Evolutionary conservation across 1,140 invertebrate species (phyloP), one percentile per base, ranked within the genome.

Genomic region (Scaptomyza graminum): DNA sequence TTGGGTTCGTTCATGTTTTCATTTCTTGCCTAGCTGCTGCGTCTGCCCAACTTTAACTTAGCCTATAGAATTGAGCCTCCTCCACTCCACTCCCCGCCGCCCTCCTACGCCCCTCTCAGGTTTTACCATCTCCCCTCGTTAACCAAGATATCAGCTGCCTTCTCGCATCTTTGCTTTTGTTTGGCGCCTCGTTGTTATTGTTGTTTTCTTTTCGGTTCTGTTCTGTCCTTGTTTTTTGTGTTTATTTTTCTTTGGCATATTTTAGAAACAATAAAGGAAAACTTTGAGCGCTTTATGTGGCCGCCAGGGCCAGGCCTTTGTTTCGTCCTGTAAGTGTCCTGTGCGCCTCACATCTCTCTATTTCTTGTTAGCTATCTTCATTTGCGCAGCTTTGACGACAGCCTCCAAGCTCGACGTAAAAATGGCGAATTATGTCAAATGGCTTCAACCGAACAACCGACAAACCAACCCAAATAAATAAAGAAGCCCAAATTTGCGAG

Each of bases 221-320:
- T 41, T 41, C 7, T 34, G 31, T 34, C 31, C 6, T 34, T 51
- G 22, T 62, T 63, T 55, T 81, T 79, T 87, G 82, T 31, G 28
- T 85, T 85, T 80, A 81, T 87, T 85, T 81, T 85, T 66, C 69
- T 81, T 84, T 84, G 75, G 81, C 81, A 84, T 82, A 84, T 84
- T 84, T 85, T 85, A 68, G 82, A 87, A 85, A 81, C 82, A 85
- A 85, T 87, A 85, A 85, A 85, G 74, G 74, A 77, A 87, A 85
- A 85, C 77, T 85, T 84, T 81, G 77, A 75, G 74, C 83, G 68
- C 73, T 84, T 87, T 87, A 76, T 77, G 74, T 77, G 16, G 31
- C 56, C 44, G 55, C 59, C 52, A 67, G 46, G 43, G 34, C 44
- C 55, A 9, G n/a, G 44, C 13, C 37, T 12, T 28, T 25, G 31